Evolutionary conservation across 2,797 vertebrate species (phyloP).

Genomic region (Argentina silus): DNA sequence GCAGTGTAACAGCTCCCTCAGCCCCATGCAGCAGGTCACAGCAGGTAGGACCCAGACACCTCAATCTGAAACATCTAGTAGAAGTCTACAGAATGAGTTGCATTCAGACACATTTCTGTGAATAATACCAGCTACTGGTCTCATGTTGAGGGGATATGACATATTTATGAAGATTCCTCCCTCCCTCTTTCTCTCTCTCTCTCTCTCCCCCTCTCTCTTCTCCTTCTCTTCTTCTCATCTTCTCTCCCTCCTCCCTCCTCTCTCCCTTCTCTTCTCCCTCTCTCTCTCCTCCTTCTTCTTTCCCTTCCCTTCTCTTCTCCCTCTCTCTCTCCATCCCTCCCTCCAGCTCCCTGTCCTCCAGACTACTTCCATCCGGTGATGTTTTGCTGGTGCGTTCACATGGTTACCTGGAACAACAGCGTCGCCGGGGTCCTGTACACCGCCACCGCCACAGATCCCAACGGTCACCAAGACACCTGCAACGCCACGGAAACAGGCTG

Average conservation of each 20-base stretch:
- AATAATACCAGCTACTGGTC: not conserved
- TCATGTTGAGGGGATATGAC: not conserved
- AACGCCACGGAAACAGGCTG: slow-evolving; percentile 56
- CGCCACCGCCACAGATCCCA: slow-evolving; percentile 37
- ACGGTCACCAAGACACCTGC: slow-evolving; percentile 57
- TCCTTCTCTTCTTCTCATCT: too few species aligned
- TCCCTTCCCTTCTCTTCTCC: not conserved
- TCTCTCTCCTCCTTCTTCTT: not conserved
- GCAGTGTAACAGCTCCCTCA: slow-evolving; percentile 73
- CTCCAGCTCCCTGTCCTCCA: slow-evolving; percentile 76
- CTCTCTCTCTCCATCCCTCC: not conserved
- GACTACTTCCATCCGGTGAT: slow-evolving; percentile 42
- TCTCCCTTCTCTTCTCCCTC: not conserved
- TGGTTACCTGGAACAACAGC: slow-evolving; percentile 67
- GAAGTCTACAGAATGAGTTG: not conserved
- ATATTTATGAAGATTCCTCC: not conserved
- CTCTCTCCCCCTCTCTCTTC: not conserved
- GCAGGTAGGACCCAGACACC: slow-evolving; percentile 61
- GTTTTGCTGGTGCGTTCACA: slow-evolving; percentile 64
- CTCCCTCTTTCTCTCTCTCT: not conserved
- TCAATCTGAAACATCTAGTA: not conserved
- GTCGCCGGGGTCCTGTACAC: slow-evolving; percentile 58
- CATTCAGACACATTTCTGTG: not conserved
- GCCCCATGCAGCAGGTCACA: slow-evolving; percentile 47
- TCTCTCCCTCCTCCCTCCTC: not conserved